Percentiles rank a stretch among this genome's conserved stretches.
Conservation (phyloP, 2,888 invertebrate genomes). For the Mimachlamys varia region DNA sequence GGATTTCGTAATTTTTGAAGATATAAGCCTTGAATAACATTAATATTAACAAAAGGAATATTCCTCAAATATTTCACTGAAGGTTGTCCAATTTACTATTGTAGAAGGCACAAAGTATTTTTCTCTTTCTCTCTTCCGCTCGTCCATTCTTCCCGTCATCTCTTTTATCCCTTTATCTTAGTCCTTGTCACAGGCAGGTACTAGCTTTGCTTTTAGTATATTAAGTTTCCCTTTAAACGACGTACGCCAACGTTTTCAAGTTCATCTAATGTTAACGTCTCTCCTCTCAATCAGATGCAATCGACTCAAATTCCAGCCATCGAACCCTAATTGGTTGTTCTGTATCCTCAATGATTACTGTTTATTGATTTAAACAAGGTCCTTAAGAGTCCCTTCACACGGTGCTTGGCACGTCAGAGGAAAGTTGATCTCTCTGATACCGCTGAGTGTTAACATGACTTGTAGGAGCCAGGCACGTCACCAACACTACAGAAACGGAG, state of each 20-base stretch:
- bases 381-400: conserved; percentile 21
- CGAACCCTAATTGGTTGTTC: conserved; percentile 7
- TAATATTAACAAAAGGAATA: too few relatives aligned
- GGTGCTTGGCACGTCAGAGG: not conserved
- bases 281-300: not conserved
- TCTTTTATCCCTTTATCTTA: not conserved
- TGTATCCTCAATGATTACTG: not conserved
- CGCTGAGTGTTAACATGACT: not conserved
- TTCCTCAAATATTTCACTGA: not conserved
- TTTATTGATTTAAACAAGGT: not conserved
- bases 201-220: not conserved
- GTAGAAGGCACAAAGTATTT: not conserved
- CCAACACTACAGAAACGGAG: not conserved
- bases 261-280: not conserved
- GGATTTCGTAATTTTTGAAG: too few relatives aligned
- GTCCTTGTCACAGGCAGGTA: not conserved
- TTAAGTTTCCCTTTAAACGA: not conserved
- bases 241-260: not conserved
- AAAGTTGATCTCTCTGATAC: not conserved
- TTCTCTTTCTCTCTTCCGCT: not conserved
- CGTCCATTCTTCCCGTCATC: too few relatives aligned
- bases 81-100: not conserved
- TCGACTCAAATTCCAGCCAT: not conserved
- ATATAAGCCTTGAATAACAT: too few relatives aligned
- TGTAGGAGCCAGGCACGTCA: not conserved